These are phyloP conservation scores for Phoxinus phoxinus DNA, from an alignment of 2,113 vertebrate genomes.

Conservation along the genomic window DNA sequence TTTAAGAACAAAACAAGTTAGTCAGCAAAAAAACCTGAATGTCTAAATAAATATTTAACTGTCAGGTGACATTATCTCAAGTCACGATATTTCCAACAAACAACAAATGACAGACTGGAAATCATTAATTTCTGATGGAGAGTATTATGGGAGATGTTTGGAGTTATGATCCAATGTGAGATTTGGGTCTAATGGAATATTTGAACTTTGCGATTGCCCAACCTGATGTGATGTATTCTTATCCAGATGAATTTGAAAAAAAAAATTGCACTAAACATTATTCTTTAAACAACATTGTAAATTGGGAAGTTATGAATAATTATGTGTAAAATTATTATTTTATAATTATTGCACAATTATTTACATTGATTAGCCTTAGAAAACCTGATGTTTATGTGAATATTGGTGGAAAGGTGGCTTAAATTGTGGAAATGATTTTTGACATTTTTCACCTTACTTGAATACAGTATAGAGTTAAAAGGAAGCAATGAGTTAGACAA, in stretches of 20 bases:
- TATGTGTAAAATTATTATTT: background rate
- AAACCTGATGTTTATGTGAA: background rate
- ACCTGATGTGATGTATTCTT: background rate
- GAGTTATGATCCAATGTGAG: too few species aligned
- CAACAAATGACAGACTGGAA: too few species aligned
- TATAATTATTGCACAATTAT: background rate
- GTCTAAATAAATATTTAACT: too few species aligned
- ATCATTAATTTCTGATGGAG: too few species aligned
- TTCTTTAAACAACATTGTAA: background rate
- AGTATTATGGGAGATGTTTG: too few species aligned
- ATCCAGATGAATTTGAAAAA: background rate
- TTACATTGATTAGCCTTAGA: background rate
- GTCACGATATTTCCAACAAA: too few species aligned
- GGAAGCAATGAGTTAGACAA: background rate
- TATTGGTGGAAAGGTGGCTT: too few species aligned
- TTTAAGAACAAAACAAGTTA: background rate
- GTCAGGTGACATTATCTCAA: too few species aligned
- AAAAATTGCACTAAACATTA: background rate
- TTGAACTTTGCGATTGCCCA: background rate
- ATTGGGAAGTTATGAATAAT: background rate
- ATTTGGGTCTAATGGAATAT: too few species aligned
- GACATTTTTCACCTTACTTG: background rate
- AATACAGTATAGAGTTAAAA: background rate
- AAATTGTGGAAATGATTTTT: background rate
- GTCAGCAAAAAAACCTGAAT: background rate